These are phyloP conservation scores for Pycnomerus fuliginosus DNA, from an alignment of 2,888 invertebrate genomes.

Conservation along the genomic window DNA sequence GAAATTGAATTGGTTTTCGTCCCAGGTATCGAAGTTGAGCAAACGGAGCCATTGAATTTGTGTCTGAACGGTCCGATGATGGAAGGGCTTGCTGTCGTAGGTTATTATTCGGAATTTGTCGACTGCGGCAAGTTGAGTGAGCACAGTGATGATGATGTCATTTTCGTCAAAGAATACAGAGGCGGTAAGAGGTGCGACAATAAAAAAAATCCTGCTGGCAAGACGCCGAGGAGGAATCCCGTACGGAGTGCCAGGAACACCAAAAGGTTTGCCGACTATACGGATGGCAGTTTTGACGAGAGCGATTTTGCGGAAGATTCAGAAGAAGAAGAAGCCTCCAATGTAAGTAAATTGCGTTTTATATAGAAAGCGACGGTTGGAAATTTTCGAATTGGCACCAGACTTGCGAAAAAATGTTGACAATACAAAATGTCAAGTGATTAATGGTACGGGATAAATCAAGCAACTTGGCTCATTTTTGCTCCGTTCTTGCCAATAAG, in stretches of 20 bases:
- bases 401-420: too few relatives aligned
- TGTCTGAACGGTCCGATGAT: constrained; percentile 5
- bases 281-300: constrained; percentile 13
- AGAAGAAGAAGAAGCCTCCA: constrained; percentile 7
- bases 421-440: too few relatives aligned
- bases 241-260: constrained; percentile 16
- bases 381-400: too few relatives aligned
- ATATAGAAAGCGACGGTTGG: too few relatives aligned
- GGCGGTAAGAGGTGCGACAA: constrained; percentile 2
- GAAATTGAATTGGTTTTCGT: background rate
- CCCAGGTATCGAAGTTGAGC: constrained; percentile 3
- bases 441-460: too few relatives aligned
- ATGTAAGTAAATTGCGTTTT: too few relatives aligned
- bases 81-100: background rate
- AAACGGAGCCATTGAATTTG: constrained; percentile 18
- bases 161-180: constrained; percentile 38
- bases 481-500: too few relatives aligned
- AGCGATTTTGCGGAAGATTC: constrained; percentile 13
- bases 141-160: constrained; percentile 35
- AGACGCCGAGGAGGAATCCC: constrained; percentile 25
- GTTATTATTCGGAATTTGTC: background rate
- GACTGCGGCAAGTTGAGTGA: constrained; percentile 4
- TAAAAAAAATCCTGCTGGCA: background rate
- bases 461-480: too few relatives aligned
- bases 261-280: constrained; percentile 11